These are phyloP conservation scores for Gymnocephalus cernua DNA, from an alignment of 2,113 vertebrate species.

Conservation along the genomic window DNA sequence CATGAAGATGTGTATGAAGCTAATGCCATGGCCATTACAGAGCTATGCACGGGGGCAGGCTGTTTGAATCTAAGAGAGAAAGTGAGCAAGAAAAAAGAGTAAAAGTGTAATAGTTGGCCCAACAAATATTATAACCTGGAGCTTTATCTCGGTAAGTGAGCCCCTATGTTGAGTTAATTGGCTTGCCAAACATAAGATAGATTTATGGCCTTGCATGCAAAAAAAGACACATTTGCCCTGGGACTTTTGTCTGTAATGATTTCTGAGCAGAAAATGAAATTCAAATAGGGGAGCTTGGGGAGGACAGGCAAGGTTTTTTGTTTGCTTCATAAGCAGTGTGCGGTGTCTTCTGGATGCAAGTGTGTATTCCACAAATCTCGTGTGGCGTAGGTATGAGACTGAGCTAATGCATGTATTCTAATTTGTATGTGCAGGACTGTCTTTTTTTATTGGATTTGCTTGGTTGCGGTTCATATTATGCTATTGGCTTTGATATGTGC, in stretches of 20 bases:
- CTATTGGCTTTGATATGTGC: constrained; percentile 55
- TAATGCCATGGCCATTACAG: background rate
- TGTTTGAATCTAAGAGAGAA: constrained; percentile 11
- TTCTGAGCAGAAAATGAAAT: constrained; percentile 76
- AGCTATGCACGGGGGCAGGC: background rate
- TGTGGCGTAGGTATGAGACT: constrained; percentile 64
- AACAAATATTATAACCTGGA: constrained; percentile 54
- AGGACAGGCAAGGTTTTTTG: constrained; percentile 54
- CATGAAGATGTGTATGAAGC: constrained; percentile 1
- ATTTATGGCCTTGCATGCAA: constrained; percentile 61
- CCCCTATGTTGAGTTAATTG: constrained; percentile 69
- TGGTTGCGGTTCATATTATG: constrained; percentile 63
- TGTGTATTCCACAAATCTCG: constrained; percentile 60
- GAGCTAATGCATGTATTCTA: constrained; percentile 62
- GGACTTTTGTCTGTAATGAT: constrained; percentile 71
- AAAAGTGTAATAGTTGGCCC: constrained; percentile 38
- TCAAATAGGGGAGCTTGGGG: constrained; percentile 65
- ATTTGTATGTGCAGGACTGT: constrained; percentile 61
- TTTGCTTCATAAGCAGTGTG: constrained; percentile 60
- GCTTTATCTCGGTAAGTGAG: constrained; percentile 41
- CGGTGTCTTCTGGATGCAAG: constrained; percentile 35
- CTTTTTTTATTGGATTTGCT: constrained; percentile 69
- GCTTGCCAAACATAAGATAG: constrained; percentile 56
- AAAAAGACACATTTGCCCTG: constrained; percentile 52
- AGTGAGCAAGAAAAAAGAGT: constrained; percentile 15